Evolutionary conservation across 2,888 invertebrate species (phyloP).

Genomic region (Temnothorax rugatulus): DNA sequence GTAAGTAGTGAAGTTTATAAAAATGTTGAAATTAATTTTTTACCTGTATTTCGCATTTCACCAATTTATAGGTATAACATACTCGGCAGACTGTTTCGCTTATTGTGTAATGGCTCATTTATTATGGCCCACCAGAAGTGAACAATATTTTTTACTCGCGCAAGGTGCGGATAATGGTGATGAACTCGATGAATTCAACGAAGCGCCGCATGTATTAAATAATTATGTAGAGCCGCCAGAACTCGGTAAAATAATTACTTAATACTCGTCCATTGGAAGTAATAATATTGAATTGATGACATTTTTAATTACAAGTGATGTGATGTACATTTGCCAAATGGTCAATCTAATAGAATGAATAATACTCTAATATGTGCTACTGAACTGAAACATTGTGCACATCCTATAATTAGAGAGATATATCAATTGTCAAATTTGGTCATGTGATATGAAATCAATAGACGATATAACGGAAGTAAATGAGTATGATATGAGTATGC

Average conservation of each 20-base stretch:
- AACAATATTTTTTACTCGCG: slow-evolving; percentile 95
- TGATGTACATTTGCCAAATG: slow-evolving; percentile 84
- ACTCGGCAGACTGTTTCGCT: slow-evolving; percentile 97
- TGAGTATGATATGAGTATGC: slow-evolving; percentile 71
- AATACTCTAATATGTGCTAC: slow-evolving; percentile 78
- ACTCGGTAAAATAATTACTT: slow-evolving; percentile 84
- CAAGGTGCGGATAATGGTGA: slow-evolving; percentile 88
- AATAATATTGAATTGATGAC: slow-evolving; percentile 51
- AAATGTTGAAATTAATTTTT: background rate
- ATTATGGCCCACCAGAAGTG: slow-evolving; percentile 97
- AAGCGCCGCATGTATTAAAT: slow-evolving; percentile 94
- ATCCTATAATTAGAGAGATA: slow-evolving; percentile 70
- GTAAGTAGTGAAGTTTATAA: slow-evolving; percentile 88
- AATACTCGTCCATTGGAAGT: slow-evolving; percentile 66
- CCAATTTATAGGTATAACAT: slow-evolving; percentile 93
- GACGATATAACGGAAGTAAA: slow-evolving; percentile 53
- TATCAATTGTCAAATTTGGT: slow-evolving; percentile 68
- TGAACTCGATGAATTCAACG: slow-evolving; percentile 96
- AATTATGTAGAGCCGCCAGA: slow-evolving; percentile 86
- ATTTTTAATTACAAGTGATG: slow-evolving; percentile 67
- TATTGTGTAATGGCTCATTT: slow-evolving; percentile 98
- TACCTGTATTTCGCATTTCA: background rate
- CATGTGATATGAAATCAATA: slow-evolving; percentile 72
- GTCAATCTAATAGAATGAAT: slow-evolving; percentile 71
- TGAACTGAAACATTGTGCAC: slow-evolving; percentile 82